phyloP scores from a whole-genome alignment of 2,113 vertebrate genomes.

The Erpornis zantholeuca region DNA sequence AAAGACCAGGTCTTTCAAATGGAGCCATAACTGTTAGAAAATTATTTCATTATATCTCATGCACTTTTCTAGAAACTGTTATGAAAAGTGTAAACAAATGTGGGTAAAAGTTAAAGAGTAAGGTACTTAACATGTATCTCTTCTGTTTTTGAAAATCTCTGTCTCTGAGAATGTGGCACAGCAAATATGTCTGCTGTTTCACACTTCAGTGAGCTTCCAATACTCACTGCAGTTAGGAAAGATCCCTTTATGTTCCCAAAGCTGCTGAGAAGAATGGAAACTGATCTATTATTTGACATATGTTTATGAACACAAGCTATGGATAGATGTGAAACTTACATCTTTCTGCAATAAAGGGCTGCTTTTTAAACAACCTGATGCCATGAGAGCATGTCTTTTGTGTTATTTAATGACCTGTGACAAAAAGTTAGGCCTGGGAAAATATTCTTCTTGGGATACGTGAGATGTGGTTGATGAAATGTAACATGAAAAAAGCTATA shows the following conservation, averaged over 20 bases:
- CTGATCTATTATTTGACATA: neutral
- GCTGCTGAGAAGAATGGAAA: neutral
- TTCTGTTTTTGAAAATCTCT: neutral
- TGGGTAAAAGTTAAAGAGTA: neutral
- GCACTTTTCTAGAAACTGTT: neutral
- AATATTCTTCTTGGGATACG: neutral
- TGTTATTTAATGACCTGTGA: neutral
- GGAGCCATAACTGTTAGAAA: neutral
- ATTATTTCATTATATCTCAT: neutral
- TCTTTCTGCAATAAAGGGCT: neutral
- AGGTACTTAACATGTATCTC: neutral
- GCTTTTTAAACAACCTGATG: neutral
- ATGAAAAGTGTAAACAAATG: neutral
- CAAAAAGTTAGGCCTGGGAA: neutral
- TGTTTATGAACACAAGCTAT: neutral
- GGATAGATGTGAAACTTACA: neutral
- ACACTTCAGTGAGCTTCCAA: neutral
- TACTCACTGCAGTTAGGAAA: neutral
- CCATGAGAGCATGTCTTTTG: fast-evolving
- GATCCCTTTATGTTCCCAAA: neutral
- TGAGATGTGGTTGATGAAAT: neutral
- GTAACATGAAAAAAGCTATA: neutral
- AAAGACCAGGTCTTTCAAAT: neutral
- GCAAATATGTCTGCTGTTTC: neutral
- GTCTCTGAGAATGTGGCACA: neutral